These are phyloP conservation scores for Auanema sp. DNA, from an alignment of 2,888 invertebrate species.

Conservation along the genomic window DNA sequence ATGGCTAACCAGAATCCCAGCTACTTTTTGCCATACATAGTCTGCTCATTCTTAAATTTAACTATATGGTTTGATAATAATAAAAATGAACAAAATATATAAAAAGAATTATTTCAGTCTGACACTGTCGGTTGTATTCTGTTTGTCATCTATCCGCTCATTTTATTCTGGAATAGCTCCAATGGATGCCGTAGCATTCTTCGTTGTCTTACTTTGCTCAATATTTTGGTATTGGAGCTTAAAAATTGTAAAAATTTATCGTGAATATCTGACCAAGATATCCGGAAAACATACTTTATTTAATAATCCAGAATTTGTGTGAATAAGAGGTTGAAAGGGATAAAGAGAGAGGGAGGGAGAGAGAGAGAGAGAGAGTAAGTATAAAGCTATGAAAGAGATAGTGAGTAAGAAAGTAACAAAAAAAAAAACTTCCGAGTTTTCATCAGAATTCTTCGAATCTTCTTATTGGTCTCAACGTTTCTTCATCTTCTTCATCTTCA, in stretches of 20 bases:
- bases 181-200: conserved; percentile 2
- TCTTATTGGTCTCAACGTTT: no score
- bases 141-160: conserved; percentile 6
- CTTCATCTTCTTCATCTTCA: no score
- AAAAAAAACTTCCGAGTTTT: no score
- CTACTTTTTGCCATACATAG: conserved; percentile 20
- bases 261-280: conserved; percentile 12
- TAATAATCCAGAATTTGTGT: conserved; percentile 17
- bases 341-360: no score
- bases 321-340: neutral
- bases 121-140: conserved; percentile 8
- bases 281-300: conserved; percentile 20
- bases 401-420: no score
- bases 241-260: conserved; percentile 7
- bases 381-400: no score
- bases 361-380: no score
- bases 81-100: neutral
- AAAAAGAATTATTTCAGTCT: conserved; percentile 10
- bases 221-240: conserved; percentile 21
- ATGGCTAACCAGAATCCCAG: conserved; percentile 10
- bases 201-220: conserved; percentile 1
- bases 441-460: no score
- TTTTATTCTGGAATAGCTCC: conserved; percentile 1
- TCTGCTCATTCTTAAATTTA: conserved; percentile 16
- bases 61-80: conserved; percentile 11